Evolutionary conservation across 2,113 vertebrate genomes (phyloP).

Genomic region (Hippocampus abdominalis): DNA sequence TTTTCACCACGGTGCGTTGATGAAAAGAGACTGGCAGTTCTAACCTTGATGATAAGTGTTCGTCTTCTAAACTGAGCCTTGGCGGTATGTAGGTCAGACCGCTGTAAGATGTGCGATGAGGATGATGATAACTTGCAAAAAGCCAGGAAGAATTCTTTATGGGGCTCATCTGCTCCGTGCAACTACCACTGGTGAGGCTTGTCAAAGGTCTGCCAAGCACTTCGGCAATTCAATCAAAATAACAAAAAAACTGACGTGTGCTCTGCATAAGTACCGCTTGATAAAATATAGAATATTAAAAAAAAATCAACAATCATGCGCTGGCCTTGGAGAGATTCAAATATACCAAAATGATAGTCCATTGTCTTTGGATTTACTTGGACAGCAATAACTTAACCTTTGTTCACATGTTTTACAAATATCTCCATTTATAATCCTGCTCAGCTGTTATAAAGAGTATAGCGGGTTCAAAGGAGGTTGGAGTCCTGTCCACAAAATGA

Average conservation of each 20-base stretch:
- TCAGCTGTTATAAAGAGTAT: background rate
- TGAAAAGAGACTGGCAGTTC: slow-evolving; percentile 33
- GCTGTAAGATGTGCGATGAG: slow-evolving; percentile 37
- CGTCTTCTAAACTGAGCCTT: slow-evolving; percentile 30
- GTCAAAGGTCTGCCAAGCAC: slow-evolving; percentile 23
- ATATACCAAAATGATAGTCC: background rate
- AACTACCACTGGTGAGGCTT: slow-evolving; percentile 26
- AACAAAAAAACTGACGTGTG: background rate
- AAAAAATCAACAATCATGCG: background rate
- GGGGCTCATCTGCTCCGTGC: slow-evolving; percentile 33
- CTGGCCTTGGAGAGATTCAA: background rate
- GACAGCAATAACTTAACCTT: too few relatives aligned
- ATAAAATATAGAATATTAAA: background rate
- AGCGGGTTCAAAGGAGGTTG: too few relatives aligned
- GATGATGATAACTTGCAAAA: slow-evolving; percentile 43
- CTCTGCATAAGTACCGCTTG: background rate
- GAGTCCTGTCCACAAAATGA: too few relatives aligned
- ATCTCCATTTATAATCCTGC: background rate
- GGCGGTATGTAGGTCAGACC: slow-evolving; percentile 51
- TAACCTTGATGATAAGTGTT: slow-evolving; percentile 49
- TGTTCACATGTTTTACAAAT: background rate
- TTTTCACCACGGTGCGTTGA: slow-evolving; percentile 8
- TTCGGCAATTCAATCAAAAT: slow-evolving; percentile 15
- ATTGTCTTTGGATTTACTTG: background rate
- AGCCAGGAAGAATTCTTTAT: slow-evolving; percentile 28